Conservation (phyloP, 2,888 invertebrate genomes). For the Lasioglossum leucozonium region DNA sequence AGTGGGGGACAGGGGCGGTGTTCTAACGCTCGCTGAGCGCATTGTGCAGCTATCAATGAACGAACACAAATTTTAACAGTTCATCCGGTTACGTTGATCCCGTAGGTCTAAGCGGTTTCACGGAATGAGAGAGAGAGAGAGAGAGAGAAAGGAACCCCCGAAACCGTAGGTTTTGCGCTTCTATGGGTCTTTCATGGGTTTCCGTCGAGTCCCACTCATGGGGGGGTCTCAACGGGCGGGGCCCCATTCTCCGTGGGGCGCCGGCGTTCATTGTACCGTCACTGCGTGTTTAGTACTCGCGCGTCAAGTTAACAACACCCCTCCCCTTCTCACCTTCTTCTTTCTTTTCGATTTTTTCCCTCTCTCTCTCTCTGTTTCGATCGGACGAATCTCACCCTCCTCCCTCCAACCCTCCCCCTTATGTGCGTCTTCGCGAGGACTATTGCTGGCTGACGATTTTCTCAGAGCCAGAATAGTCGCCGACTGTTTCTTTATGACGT, state of each 20-base stretch:
- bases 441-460: constrained; percentile 32
- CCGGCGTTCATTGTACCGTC: constrained; percentile 77
- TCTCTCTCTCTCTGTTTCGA: constrained; percentile 9
- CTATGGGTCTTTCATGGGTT: constrained; percentile 56
- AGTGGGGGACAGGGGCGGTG: constrained; percentile 34
- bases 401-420: no score
- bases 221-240: constrained; percentile 77
- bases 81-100: constrained; percentile 67
- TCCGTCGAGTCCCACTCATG: constrained; percentile 66
- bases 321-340: constrained; percentile 60
- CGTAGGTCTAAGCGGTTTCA: constrained; percentile 64
- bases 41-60: constrained; percentile 62
- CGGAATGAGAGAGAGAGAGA: constrained; percentile 23
- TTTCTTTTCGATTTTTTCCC: constrained; percentile 34
- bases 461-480: constrained; percentile 39
- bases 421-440: constrained; percentile 14
- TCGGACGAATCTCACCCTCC: constrained; percentile 23
- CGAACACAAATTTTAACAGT: constrained; percentile 64
- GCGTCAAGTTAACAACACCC: constrained; percentile 78
- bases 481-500: constrained; percentile 56
- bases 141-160: constrained; percentile 28
- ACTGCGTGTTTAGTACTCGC: constrained; percentile 77
- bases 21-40: constrained; percentile 16
- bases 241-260: constrained; percentile 73
- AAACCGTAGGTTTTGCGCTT: constrained; percentile 56